A percentile compares a stretch with the other conserved stretches of the same genome.
These are phyloP conservation scores for Agonum fuliginosum DNA, from an alignment of 2,888 invertebrate genomes.

Conservation along the genomic window DNA sequence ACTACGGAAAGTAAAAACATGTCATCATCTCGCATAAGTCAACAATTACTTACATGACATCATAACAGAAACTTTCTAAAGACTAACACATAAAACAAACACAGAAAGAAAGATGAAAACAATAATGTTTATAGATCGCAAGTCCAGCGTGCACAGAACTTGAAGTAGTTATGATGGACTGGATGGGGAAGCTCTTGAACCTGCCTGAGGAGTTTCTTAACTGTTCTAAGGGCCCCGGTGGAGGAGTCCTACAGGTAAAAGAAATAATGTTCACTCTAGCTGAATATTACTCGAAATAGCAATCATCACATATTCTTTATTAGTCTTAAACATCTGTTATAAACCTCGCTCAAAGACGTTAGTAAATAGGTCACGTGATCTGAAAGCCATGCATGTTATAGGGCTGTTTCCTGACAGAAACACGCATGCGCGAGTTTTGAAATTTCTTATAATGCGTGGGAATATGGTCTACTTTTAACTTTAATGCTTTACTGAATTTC, in stretches of 20 bases:
- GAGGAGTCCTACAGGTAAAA: constrained; percentile 87
- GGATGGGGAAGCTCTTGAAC: constrained; percentile 90
- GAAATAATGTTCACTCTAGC: constrained; percentile 87
- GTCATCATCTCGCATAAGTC: too few relatives aligned
- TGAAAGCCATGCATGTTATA: too few relatives aligned
- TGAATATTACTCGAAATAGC: too few relatives aligned
- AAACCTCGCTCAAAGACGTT: too few relatives aligned
- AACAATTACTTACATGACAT: neutral
- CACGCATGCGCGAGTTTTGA: too few relatives aligned
- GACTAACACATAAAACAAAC: neutral
- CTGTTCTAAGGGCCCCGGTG: constrained; percentile 84
- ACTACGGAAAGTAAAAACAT: neutral
- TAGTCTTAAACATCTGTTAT: too few relatives aligned
- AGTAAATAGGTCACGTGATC: too few relatives aligned
- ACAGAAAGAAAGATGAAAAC: neutral
- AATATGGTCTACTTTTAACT: too few relatives aligned
- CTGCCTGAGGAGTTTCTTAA: constrained; percentile 89
- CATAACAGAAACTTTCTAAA: constrained; percentile 7
- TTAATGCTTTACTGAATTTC: too few relatives aligned
- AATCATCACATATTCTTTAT: too few relatives aligned
- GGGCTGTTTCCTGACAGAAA: too few relatives aligned
- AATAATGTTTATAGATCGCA: constrained; percentile 76
- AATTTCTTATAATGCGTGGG: too few relatives aligned
- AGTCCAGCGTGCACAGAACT: constrained; percentile 94
- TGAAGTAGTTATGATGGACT: constrained; percentile 94